Evolutionary conservation across 2,113 vertebrate species (phyloP).

Genomic region (Trachemys scripta): DNA sequence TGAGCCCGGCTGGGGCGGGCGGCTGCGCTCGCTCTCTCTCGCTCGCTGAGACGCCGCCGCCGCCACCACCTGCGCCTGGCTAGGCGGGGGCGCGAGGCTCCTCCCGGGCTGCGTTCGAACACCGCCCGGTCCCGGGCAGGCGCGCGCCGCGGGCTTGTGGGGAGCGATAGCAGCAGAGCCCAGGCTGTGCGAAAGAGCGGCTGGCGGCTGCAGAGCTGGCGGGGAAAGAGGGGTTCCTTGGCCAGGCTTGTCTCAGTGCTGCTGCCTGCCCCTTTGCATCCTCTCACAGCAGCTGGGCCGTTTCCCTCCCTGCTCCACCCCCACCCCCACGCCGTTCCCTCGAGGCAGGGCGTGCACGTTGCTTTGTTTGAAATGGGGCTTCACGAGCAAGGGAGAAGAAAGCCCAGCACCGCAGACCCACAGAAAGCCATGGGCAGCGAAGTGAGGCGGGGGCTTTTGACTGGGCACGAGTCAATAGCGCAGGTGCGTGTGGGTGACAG

Average conservation of each 20-base stretch:
- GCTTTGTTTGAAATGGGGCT: not conserved
- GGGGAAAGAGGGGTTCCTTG: not conserved
- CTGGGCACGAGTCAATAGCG: not conserved
- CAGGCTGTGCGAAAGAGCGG: not conserved
- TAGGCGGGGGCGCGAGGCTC: not conserved
- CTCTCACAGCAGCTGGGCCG: not conserved
- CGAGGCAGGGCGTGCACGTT: not conserved
- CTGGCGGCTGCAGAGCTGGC: not conserved
- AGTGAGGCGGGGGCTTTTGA: not conserved
- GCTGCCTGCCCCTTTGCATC: not conserved
- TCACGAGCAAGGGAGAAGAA: not conserved
- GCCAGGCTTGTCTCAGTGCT: not conserved
- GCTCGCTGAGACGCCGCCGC: not conserved
- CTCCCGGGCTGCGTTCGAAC: conserved; percentile 16
- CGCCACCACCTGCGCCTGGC: conserved; percentile 32
- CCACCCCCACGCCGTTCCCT: not conserved
- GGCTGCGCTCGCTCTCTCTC: conserved; percentile 9
- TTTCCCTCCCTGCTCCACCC: not conserved
- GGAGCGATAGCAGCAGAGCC: not conserved
- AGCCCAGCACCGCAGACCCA: not conserved
- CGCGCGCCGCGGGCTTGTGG: conserved; percentile 20
- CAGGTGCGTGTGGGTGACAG: not conserved
- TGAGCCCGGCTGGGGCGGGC: conserved; percentile 10
- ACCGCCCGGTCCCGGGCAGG: conserved; percentile 29
- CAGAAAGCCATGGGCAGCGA: not conserved